Conservation (phyloP, 2,888 invertebrate genomes). For the Erebia ligea region DNA sequence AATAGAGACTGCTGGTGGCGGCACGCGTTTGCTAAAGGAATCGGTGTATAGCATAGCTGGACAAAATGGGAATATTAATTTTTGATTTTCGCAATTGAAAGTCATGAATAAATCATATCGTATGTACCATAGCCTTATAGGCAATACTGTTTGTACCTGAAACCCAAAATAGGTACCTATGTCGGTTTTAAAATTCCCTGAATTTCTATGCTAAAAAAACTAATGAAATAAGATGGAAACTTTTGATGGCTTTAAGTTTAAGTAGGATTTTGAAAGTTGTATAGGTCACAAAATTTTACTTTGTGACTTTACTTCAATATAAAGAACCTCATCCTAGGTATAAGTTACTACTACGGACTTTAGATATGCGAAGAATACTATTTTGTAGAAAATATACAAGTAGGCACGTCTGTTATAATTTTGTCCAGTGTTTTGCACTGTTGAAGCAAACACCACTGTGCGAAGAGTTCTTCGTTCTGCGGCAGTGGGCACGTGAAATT, state of each 20-base stretch:
- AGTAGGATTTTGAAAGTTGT: too few species aligned
- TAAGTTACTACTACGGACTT: too few species aligned
- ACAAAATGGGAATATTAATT: slow-evolving; percentile 78
- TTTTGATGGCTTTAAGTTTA: too few species aligned
- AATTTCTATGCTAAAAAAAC: too few species aligned
- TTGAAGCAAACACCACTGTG: slow-evolving; percentile 25
- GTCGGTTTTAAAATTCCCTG: too few species aligned
- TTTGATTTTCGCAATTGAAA: slow-evolving; percentile 47
- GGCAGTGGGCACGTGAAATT: slow-evolving; percentile 72
- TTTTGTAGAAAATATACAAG: slow-evolving; percentile 1
- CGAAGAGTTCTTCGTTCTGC: slow-evolving; percentile 68
- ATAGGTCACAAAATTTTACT: too few species aligned
- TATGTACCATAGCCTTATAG: slow-evolving; percentile 3
- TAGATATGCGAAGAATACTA: not conserved
- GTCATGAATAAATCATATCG: slow-evolving; percentile 20
- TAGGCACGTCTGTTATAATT: slow-evolving; percentile 9
- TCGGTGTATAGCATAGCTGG: slow-evolving; percentile 64
- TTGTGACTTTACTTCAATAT: too few species aligned
- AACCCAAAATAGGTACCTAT: too few species aligned
- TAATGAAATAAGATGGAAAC: too few species aligned
- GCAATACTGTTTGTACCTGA: not conserved
- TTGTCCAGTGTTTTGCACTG: slow-evolving; percentile 36
- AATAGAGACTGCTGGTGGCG: slow-evolving; percentile 63
- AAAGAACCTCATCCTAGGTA: too few species aligned
- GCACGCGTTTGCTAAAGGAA: slow-evolving; percentile 62